Conservation (phyloP, 2,113 vertebrate species). For the Bolborhynchus lineola region DNA sequence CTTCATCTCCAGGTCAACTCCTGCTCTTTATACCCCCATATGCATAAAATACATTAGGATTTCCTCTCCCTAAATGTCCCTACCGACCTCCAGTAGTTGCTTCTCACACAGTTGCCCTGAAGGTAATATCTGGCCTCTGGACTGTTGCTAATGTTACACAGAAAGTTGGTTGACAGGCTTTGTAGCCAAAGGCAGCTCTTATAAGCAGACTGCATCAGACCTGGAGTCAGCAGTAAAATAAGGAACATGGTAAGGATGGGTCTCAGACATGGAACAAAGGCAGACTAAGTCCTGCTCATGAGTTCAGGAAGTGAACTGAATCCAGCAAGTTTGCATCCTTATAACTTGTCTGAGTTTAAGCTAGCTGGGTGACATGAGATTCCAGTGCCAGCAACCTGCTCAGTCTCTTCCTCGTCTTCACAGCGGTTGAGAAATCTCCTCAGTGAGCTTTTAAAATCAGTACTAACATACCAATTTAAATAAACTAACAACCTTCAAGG, state of each 20-base stretch:
- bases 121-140: background rate
- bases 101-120: background rate
- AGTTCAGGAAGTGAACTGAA: background rate
- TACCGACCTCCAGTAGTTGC: background rate
- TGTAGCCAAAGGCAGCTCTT: background rate
- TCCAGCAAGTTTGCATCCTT: background rate
- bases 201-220: background rate
- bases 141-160: background rate
- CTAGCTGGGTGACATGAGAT: background rate
- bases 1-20: background rate
- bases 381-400: background rate
- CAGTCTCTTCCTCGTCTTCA: background rate
- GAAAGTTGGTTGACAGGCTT: background rate
- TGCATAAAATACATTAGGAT: background rate
- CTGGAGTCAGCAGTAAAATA: background rate
- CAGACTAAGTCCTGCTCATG: background rate
- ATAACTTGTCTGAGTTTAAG: background rate
- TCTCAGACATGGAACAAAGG: background rate
- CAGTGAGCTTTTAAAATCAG: background rate
- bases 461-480: background rate
- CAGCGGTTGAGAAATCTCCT: background rate
- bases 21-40: background rate
- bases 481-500: background rate
- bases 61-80: background rate
- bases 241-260: background rate